phyloP scores from a whole-genome alignment of 2,888 invertebrate genomes.

The Cantharis nigra region DNA sequence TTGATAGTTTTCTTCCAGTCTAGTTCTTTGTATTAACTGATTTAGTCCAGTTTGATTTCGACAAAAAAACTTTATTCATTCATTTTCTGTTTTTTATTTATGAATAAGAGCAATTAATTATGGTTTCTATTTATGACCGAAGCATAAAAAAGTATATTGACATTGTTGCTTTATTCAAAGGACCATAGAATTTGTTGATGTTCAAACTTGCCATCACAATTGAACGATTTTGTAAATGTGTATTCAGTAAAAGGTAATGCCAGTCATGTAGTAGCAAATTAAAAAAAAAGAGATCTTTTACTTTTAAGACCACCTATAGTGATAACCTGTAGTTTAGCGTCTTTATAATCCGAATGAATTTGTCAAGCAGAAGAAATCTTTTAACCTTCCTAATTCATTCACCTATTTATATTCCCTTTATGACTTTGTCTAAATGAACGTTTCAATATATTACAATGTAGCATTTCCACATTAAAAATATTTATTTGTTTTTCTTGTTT shows the following conservation, averaged over 20 bases:
- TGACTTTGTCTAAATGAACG: neutral
- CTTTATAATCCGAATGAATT: slow-evolving; percentile 7
- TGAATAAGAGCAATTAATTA: neutral
- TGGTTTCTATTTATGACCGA: neutral
- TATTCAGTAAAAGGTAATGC: slow-evolving; percentile 21
- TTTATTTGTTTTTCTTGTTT: neutral
- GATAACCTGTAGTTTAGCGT: slow-evolving; percentile 5
- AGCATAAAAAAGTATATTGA: neutral
- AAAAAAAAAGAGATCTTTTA: slow-evolving; percentile 34
- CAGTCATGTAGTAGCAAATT: slow-evolving; percentile 41
- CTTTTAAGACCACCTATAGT: slow-evolving; percentile 36
- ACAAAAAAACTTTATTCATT: neutral
- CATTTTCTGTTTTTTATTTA: neutral
- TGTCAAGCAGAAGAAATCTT: slow-evolving; percentile 5
- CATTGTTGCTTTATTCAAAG: neutral
- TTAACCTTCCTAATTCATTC: slow-evolving; percentile 13
- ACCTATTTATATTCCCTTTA: slow-evolving; percentile 9
- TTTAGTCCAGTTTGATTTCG: neutral
- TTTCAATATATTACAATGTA: neutral
- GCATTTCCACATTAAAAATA: neutral
- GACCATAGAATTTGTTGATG: neutral
- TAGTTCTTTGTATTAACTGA: neutral
- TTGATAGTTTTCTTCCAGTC: neutral
- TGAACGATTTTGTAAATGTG: slow-evolving; percentile 34
- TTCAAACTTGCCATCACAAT: slow-evolving; percentile 30